Conservation (phyloP, 2,797 vertebrate species). For the Pseudochromis fuscus region DNA sequence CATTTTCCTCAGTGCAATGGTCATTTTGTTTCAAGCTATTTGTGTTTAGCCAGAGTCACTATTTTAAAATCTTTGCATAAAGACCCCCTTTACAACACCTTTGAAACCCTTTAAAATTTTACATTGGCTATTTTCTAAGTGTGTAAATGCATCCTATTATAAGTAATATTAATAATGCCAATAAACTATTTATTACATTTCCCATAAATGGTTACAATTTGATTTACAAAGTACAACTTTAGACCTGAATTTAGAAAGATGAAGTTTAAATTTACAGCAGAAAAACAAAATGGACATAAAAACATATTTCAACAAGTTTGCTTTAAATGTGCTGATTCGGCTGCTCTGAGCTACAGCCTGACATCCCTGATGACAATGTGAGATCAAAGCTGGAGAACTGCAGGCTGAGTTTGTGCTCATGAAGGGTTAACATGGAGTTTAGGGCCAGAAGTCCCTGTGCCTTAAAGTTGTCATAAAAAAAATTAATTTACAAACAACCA, state of each 20-base stretch:
- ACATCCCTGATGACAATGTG: not conserved
- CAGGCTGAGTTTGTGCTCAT: not conserved
- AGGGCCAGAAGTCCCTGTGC: constrained; percentile 35
- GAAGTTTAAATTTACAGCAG: not conserved
- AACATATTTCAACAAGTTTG: not conserved
- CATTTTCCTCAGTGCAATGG: constrained; percentile 18
- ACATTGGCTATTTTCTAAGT: constrained; percentile 56
- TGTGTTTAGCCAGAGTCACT: constrained; percentile 24
- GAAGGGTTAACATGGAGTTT: not conserved
- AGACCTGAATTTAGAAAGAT: not conserved
- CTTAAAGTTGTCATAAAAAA: constrained; percentile 22
- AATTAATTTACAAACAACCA: not conserved
- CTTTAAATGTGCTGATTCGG: not conserved
- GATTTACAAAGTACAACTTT: constrained; percentile 16
- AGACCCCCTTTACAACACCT: constrained; percentile 19
- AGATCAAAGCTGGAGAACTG: not conserved
- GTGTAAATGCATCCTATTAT: constrained; percentile 62
- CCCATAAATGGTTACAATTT: constrained; percentile 28
- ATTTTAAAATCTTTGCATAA: constrained; percentile 24
- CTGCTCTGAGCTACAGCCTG: not conserved
- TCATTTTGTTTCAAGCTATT: constrained; percentile 28
- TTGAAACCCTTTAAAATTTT: constrained; percentile 39
- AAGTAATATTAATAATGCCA: constrained; percentile 42
- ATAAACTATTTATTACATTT: constrained; percentile 53
- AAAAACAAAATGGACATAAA: not conserved